These are phyloP conservation scores for Drosophila teissieri DNA, from an alignment of 1,140 invertebrate genomes.

Conservation along the genomic window DNA sequence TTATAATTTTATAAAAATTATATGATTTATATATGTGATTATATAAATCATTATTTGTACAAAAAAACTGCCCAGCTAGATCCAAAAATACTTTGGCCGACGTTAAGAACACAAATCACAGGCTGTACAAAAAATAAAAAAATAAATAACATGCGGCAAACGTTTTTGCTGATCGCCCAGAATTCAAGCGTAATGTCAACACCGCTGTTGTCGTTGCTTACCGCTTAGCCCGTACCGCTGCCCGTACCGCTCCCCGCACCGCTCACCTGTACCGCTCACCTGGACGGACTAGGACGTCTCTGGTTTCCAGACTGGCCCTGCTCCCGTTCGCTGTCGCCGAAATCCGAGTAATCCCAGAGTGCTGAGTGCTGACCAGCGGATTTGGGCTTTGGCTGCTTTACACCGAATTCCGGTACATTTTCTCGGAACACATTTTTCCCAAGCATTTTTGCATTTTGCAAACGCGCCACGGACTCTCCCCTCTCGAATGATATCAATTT, in stretches of 20 bases:
- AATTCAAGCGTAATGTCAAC: constrained; percentile 47
- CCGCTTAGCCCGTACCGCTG: constrained; percentile 6
- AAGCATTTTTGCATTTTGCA: constrained; percentile 69
- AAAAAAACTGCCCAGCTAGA: constrained; percentile 7
- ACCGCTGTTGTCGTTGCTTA: constrained; percentile 38
- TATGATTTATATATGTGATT: too few species aligned
- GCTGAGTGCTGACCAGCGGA: constrained; percentile 45
- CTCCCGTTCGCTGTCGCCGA: constrained; percentile 60
- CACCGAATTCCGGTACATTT: constrained; percentile 83
- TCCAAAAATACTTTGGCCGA: constrained; percentile 17
- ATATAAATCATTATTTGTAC: too few species aligned
- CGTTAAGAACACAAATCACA: constrained; percentile 37
- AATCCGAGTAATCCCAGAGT: constrained; percentile 37
- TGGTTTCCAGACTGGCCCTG: constrained; percentile 62
- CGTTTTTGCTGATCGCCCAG: constrained; percentile 36
- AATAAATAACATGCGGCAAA: constrained; percentile 28
- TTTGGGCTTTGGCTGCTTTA: constrained; percentile 63
- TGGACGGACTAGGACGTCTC: constrained; percentile 53
- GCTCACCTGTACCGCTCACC: constrained; percentile 1
- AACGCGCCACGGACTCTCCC: constrained; percentile 35
- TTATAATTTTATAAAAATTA: too few species aligned
- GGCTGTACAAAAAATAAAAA: constrained; percentile 18
- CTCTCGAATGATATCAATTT: constrained; percentile 47
- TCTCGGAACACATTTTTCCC: constrained; percentile 82
- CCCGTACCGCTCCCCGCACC: constrained; percentile 1